Percentiles rank a stretch among this genome's conserved stretches.
These are phyloP conservation scores for Tapirus indicus DNA, from an alignment of 2,797 vertebrate genomes.

Conservation along the genomic window DNA sequence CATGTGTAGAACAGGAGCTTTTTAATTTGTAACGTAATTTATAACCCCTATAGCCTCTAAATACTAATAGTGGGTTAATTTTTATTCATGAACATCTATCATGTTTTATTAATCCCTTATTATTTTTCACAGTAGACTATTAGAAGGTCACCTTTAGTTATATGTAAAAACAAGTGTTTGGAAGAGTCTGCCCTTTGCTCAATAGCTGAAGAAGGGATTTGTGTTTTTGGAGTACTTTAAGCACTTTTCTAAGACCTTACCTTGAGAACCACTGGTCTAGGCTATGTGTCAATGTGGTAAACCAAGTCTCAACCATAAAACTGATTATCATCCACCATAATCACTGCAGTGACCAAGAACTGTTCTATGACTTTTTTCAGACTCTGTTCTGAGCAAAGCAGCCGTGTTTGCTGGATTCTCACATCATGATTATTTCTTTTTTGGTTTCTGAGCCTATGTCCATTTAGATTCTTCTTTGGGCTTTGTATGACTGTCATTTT, in stretches of 20 bases:
- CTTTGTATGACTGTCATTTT: not conserved
- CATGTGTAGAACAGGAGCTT: not conserved
- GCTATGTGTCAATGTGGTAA: not conserved
- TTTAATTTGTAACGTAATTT: not conserved
- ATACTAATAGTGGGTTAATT: not conserved
- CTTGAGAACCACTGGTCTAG: not conserved
- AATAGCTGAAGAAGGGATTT: not conserved
- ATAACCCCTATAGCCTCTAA: not conserved
- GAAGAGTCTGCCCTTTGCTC: not conserved
- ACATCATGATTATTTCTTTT: not conserved
- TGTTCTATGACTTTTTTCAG: not conserved
- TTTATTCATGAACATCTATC: not conserved
- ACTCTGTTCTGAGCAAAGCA: not conserved
- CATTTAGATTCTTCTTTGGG: not conserved
- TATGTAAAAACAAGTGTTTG: not conserved
- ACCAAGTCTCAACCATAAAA: not conserved
- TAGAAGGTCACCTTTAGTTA: not conserved
- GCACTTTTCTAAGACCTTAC: not conserved
- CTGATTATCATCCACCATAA: not conserved
- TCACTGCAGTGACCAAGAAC: not conserved
- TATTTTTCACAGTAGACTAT: not conserved
- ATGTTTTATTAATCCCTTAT: slow-evolving; percentile 1
- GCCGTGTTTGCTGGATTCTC: not conserved
- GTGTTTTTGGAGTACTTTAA: not conserved
- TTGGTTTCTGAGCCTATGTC: not conserved